Evolutionary conservation across 2,113 vertebrate species (phyloP).

Genomic region (Chaenogobius annularis): DNA sequence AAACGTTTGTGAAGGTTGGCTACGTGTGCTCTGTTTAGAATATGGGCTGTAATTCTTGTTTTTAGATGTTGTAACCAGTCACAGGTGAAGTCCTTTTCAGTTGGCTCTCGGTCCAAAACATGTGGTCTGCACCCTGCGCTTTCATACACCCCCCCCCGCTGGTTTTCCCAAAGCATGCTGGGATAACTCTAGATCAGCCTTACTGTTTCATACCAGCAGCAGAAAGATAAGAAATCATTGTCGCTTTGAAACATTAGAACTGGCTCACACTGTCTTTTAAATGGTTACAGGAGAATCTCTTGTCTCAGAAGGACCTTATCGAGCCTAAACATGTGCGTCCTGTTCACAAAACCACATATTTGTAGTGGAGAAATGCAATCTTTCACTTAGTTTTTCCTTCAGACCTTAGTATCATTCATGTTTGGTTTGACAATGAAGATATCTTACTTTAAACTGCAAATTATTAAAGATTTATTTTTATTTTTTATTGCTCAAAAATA

Average conservation of each 20-base stretch:
- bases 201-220: conserved; percentile 27
- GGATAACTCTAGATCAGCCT: conserved; percentile 29
- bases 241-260: conserved; percentile 26
- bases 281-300: conserved; percentile 17
- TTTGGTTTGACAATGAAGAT: conserved; percentile 11
- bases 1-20: conserved; percentile 51
- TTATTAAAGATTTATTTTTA: no score
- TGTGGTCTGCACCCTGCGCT: conserved; percentile 48
- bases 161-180: conserved; percentile 40
- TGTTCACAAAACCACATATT: conserved; percentile 27
- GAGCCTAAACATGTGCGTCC: conserved; percentile 57
- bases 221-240: conserved; percentile 41
- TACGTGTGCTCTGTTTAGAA: conserved; percentile 26
- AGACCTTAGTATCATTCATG: no score
- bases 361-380: conserved; percentile 16
- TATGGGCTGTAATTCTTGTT: conserved; percentile 51
- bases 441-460: neutral
- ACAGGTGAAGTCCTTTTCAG: conserved; percentile 64
- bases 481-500: no score
- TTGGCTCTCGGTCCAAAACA: conserved; percentile 48
- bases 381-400: conserved; percentile 3
- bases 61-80: conserved; percentile 64
- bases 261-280: conserved; percentile 16
- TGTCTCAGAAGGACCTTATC: conserved; percentile 24
- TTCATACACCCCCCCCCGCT: neutral